Conservation (phyloP, 2,888 invertebrate genomes). For the Leucophenga maculata region DNA sequence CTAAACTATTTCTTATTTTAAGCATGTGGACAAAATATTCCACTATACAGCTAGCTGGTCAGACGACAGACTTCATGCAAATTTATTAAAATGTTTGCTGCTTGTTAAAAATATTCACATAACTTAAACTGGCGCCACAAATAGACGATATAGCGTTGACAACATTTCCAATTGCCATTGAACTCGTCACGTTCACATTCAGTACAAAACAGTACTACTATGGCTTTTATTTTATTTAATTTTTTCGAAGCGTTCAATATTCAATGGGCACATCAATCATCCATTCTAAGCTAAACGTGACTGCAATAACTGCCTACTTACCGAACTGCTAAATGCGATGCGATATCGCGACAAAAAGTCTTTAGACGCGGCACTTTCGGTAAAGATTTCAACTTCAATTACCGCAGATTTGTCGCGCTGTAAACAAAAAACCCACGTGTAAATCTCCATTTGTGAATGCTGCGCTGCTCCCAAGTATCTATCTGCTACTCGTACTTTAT, state of each 20-base stretch:
- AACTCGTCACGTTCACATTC: constrained; percentile 6
- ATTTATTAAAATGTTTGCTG: too few species aligned
- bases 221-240: not conserved
- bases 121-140: not conserved
- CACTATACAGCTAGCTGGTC: not conserved
- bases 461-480: too few species aligned
- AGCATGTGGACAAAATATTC: too few species aligned
- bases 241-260: not conserved
- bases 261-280: constrained; percentile 21
- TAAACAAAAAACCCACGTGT: constrained; percentile 3
- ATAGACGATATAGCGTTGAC: not conserved
- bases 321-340: not conserved
- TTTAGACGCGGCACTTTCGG: constrained; percentile 1
- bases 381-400: not conserved
- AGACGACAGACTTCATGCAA: too few species aligned
- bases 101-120: too few species aligned
- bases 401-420: constrained; percentile 3
- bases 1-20: not conserved
- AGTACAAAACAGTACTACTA: not conserved
- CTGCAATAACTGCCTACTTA: constrained; percentile 3
- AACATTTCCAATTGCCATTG: constrained; percentile 2
- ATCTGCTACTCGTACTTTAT: too few species aligned
- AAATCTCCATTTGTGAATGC: not conserved
- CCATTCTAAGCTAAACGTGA: constrained; percentile 13
- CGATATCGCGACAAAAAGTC: not conserved